A percentile compares a stretch with the other conserved stretches of the same genome.
These are phyloP conservation scores for Gastrophryne carolinensis DNA, from an alignment of 2,797 vertebrate genomes.

Conservation along the genomic window DNA sequence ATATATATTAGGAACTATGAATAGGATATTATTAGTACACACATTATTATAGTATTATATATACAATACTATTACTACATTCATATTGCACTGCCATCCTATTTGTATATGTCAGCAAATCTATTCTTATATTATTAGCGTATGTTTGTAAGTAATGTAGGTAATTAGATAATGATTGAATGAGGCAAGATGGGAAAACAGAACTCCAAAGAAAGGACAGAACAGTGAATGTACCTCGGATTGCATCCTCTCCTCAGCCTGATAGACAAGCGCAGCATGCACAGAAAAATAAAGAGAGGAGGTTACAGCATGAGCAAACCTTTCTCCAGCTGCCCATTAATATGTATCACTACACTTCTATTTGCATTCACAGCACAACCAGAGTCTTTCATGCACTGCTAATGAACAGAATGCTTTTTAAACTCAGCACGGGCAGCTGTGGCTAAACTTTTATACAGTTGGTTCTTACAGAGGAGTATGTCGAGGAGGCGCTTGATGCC, in stretches of 20 bases:
- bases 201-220: not conserved
- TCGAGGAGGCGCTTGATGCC: conserved; percentile 93
- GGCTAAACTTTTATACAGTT: conserved; percentile 1
- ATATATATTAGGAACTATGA: not conserved
- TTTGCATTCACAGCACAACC: not conserved
- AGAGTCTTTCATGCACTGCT: conserved; percentile 3
- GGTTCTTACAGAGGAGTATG: conserved; percentile 91
- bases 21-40: not conserved
- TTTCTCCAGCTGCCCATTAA: not conserved
- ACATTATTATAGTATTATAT: not conserved
- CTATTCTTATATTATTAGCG: not conserved
- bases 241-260: conserved; percentile 98
- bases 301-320: conserved; percentile 46
- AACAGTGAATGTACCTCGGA: conserved; percentile 81
- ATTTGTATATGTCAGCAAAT: not conserved
- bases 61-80: not conserved
- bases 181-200: not conserved
- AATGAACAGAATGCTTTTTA: not conserved
- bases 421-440: conserved; percentile 42
- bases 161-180: not conserved
- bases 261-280: conserved; percentile 66
- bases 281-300: conserved; percentile 61
- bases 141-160: not conserved
- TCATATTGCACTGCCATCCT: no score
- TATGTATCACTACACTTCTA: not conserved